These are phyloP conservation scores for Catamblyrhynchus diadema DNA, from an alignment of 2,797 vertebrate genomes.

Conservation along the genomic window DNA sequence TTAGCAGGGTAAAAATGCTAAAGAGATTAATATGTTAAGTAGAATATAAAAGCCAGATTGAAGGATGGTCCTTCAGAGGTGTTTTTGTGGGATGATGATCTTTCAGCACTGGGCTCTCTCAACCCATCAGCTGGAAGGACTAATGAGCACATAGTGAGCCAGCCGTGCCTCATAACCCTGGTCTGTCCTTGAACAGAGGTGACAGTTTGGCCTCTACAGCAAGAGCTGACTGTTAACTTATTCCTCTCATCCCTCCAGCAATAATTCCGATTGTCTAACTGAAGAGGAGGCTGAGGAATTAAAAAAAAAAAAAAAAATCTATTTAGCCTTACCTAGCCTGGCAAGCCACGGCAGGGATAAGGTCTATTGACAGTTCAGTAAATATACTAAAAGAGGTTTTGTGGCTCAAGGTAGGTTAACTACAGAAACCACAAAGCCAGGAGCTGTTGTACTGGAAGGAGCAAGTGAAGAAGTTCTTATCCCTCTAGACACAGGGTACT, in stretches of 20 bases:
- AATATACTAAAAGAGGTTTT: not conserved
- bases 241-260: not conserved
- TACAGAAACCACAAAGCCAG: not conserved
- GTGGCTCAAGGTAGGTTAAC: not conserved
- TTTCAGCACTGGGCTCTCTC: not conserved
- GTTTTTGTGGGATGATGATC: not conserved
- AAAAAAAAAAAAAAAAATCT: not conserved
- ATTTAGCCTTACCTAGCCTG: not conserved
- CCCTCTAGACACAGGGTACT: slow-evolving; percentile 72
- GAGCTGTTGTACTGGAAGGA: not conserved
- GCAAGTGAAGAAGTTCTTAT: not conserved
- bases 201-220: not conserved
- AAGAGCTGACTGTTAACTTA: not conserved
- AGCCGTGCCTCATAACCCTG: not conserved
- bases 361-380: not conserved
- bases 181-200: not conserved
- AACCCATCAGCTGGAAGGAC: not conserved
- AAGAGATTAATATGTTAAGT: not conserved
- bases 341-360: not conserved
- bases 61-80: not conserved
- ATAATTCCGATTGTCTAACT: rapidly evolving
- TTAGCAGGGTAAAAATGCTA: not conserved
- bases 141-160: not conserved
- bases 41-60: not conserved
- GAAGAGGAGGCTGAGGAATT: not conserved